Base-by-base conservation (phyloP, 1,140 invertebrate genomes). In the Drosophila sulfurigaster region DNA sequence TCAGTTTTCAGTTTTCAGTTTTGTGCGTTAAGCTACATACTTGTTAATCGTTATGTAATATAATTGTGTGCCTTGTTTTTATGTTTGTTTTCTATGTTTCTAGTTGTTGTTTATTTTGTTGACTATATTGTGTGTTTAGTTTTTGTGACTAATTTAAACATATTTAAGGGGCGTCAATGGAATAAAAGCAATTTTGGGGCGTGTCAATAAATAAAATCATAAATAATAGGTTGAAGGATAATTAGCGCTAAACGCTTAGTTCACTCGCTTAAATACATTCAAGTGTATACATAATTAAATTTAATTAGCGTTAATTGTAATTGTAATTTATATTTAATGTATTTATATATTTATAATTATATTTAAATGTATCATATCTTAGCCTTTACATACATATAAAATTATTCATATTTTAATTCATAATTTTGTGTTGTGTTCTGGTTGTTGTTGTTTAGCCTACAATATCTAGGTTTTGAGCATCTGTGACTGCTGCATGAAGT, bases 401-500 rank as follows among this genome's bases (percentile, higher is more conserved):
- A 58, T 77, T 73, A 71, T 62, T 58, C 60, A 72, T 71, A 75
- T 78, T 71, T 85, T 70, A 79, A 60, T 51, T 25, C 16, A 80
- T 82, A n/a, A 76, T 79, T 72, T 75, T 74, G 77, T 82, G 82
- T 88, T 78, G 82, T 77, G 62, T 80, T 76, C 30, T 32, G 30
- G 30, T 66, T 78, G 73, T 54, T 85, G 35, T 82, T 78, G 51
- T 79, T 82, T 92, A 92, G 63, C 78, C 91, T 91, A 92, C 91
- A 90, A 92, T 92, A 92, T 92, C 91, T 91, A 92, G 75, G 75
- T 91, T 92, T 92, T 92, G 91, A 92, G 91, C 91, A 92, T 92
- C 91, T 86, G 91, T 91, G 77, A 90, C 91, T 80, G 91, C 87
- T 88, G 79, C 58, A 45, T 57, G 75, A 28, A 74, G 58, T 71